Evolutionary conservation across 2,113 vertebrate species (phyloP).

Genomic region (Podocnemis expansa): DNA sequence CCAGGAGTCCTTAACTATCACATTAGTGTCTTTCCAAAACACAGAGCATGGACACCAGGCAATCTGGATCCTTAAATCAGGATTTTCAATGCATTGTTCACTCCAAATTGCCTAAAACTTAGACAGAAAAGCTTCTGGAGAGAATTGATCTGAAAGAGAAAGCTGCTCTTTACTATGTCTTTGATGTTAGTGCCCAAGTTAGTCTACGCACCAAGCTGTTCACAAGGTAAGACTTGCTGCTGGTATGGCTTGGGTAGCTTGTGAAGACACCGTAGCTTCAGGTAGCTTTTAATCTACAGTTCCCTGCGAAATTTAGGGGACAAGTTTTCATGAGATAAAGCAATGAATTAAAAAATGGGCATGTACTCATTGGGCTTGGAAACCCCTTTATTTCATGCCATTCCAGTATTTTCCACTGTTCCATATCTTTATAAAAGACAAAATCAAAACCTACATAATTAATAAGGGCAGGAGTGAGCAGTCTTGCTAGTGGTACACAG

Average conservation of each 20-base stretch:
- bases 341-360: neutral
- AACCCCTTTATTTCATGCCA: neutral
- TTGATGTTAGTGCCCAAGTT: neutral
- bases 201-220: neutral
- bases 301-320: neutral
- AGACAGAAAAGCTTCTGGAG: conserved; percentile 28
- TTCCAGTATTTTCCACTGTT: neutral
- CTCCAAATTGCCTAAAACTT: conserved; percentile 44
- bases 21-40: no score
- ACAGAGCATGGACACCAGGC: no score
- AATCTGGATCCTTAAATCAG: neutral
- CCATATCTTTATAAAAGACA: neutral
- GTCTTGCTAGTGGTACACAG: neutral
- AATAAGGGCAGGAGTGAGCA: neutral
- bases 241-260: neutral
- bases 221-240: conserved; percentile 36
- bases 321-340: neutral
- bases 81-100: conserved; percentile 33
- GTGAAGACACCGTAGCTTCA: neutral
- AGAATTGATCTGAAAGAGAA: conserved; percentile 44
- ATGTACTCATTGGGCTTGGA: neutral
- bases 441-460: neutral
- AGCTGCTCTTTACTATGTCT: conserved; percentile 22
- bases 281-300: neutral
- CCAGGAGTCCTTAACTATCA: no score